Percentiles rank a stretch among this genome's conserved stretches.
Conservation (phyloP, 2,797 vertebrate species). For the Danio tinwini region DNA sequence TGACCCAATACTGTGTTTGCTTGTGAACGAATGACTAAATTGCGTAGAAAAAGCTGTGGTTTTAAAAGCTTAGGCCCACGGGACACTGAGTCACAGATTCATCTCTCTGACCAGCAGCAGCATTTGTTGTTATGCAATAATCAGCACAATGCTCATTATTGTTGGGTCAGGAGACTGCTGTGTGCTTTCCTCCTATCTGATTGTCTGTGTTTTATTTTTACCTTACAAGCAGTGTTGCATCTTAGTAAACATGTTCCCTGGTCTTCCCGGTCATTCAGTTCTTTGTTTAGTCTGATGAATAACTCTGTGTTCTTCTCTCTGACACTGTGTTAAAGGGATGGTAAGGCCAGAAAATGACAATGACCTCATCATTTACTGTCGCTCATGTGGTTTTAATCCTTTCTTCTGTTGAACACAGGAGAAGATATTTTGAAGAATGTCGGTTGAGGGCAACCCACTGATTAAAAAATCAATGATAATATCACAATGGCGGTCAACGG, state of each 20-base stretch:
- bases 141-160: background rate
- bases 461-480: no score
- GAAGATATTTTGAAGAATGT: no score
- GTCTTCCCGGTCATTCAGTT: background rate
- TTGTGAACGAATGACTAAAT: no score
- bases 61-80: background rate
- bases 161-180: background rate
- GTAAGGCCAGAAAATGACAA: no score
- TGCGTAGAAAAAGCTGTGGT: no score
- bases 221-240: background rate
- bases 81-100: slow-evolving; percentile 28
- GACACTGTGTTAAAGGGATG: background rate
- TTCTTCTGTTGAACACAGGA: no score
- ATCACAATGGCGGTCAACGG: no score
- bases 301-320: slow-evolving; percentile 3
- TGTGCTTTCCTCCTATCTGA: background rate
- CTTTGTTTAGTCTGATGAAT: slow-evolving; percentile 5
- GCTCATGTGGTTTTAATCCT: no score
- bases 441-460: no score
- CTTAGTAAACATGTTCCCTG: background rate
- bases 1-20: no score
- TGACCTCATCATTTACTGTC: no score
- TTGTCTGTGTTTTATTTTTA: background rate
- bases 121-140: slow-evolving; percentile 24
- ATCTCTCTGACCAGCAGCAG: background rate